Evolutionary conservation across 2,888 invertebrate genomes (phyloP), one percentile per base, ranked within the genome.

Genomic region (Drosophila meridionalis): DNA sequence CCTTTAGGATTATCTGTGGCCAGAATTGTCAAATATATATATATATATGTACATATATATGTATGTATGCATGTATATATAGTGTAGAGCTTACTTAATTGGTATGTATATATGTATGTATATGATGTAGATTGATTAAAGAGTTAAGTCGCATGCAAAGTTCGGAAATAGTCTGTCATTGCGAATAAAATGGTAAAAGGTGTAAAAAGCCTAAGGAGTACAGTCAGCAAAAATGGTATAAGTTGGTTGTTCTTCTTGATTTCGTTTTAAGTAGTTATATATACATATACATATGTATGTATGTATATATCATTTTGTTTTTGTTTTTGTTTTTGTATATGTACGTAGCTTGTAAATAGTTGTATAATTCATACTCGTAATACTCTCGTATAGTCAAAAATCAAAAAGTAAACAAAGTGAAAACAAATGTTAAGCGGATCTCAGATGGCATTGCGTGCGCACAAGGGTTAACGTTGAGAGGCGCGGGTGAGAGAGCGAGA

Each of bases 181-280:
- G 78, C 84, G 75, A 82, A 73, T 82, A 73, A 80, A 72, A 66
- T 78, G 88, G 77, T 84, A 90, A 90, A 84, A 90, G 91, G 91
- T 91, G 91, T 91, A 91, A 92, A 91, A 92, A 92, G 92, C 91
- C 91, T 91, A 91, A 91, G 89, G 91, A 92, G 85, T 91, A 91
- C 87, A 92, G 91, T 91, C 92, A 92, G 92, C 91, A 91, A 91
- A 90, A 91, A 89, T 90, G 89, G 80, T 90, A 82, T 78, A 89
- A 78, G 81, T 84, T 76, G 70, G 76, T 85, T 71, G 45, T 63
- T 60, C 4, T 36, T 47, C 36, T 56, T 69, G 45, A 20, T 64
- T 12, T 20, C 34, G 0, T 4, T 38, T 69, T 30, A 36, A 34
- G n/a, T 56, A 38, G 14, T 38, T 40, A 34, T 34, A 34, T 8